These are phyloP conservation scores for Falcunculus frontatus DNA, from an alignment of 2,113 vertebrate species.

Conservation along the genomic window DNA sequence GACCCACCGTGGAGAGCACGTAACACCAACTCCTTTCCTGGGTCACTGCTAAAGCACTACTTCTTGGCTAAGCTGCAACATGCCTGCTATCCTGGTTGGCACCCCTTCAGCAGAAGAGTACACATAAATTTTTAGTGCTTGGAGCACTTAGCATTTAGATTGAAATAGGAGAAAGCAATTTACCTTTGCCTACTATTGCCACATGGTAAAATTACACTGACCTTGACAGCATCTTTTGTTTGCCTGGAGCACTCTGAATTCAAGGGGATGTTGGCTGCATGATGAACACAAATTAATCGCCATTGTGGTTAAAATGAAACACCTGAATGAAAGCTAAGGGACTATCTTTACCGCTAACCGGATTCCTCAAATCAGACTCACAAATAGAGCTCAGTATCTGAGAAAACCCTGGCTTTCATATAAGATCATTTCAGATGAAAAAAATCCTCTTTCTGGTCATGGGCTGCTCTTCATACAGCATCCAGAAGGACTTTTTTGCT, in stretches of 20 bases:
- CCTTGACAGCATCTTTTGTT: slow-evolving; percentile 4
- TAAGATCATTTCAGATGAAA: background rate
- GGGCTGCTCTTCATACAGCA: background rate
- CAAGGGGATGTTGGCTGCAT: background rate
- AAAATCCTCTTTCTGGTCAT: background rate
- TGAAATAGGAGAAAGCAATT: slow-evolving; percentile 25
- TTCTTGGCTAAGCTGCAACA: background rate
- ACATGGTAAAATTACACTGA: background rate
- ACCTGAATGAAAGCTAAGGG: background rate
- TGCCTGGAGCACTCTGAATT: background rate
- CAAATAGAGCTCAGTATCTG: background rate
- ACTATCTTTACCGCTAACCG: background rate
- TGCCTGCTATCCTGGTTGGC: background rate
- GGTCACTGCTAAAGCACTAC: background rate
- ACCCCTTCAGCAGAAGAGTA: background rate
- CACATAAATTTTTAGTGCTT: background rate
- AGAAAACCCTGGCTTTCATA: background rate
- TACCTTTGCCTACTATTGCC: background rate
- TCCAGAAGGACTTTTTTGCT: background rate
- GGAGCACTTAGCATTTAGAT: slow-evolving; percentile 44
- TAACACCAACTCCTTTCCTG: background rate
- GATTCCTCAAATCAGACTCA: background rate
- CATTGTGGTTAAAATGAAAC: background rate
- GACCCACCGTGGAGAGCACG: background rate
- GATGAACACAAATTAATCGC: background rate